These are phyloP conservation scores for Volucella inanis DNA, from an alignment of 2,888 invertebrate genomes.

Conservation along the genomic window DNA sequence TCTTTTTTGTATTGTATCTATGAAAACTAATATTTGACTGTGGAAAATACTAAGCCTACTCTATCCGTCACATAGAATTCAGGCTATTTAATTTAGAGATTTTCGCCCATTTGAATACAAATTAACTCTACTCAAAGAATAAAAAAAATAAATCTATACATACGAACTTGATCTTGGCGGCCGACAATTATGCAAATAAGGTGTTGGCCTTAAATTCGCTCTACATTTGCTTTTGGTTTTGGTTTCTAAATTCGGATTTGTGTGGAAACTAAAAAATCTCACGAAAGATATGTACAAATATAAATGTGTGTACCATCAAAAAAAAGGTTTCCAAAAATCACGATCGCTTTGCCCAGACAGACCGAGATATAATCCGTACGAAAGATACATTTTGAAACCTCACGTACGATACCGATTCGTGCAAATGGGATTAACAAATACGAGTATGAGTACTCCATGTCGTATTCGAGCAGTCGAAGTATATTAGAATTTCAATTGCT, in stretches of 20 bases:
- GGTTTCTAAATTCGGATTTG: not conserved
- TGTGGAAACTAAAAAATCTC: not conserved
- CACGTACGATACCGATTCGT: slow-evolving; percentile 42
- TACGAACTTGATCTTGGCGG: too few species aligned
- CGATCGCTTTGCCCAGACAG: not conserved
- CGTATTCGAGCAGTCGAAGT: too few species aligned
- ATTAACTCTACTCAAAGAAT: not conserved
- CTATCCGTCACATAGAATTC: not conserved
- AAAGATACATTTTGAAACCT: slow-evolving; percentile 3
- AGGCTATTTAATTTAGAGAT: not conserved
- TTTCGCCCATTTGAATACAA: not conserved
- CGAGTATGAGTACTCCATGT: not conserved
- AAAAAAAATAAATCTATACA: too few species aligned
- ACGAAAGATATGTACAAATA: not conserved
- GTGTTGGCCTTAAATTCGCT: too few species aligned
- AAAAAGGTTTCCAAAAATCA: slow-evolving; percentile 25
- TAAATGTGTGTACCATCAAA: too few species aligned
- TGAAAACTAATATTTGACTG: too few species aligned
- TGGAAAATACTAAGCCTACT: too few species aligned
- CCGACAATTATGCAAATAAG: too few species aligned
- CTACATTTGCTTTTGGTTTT: not conserved
- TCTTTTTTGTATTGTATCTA: too few species aligned
- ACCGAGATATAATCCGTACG: not conserved
- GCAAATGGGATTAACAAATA: slow-evolving; percentile 63
- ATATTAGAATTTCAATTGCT: slow-evolving; percentile 45